A percentile compares a stretch with the other conserved stretches of the same genome.
Evolutionary conservation across 2,113 vertebrate genomes (phyloP).

Genomic region (Pedetes capensis): DNA sequence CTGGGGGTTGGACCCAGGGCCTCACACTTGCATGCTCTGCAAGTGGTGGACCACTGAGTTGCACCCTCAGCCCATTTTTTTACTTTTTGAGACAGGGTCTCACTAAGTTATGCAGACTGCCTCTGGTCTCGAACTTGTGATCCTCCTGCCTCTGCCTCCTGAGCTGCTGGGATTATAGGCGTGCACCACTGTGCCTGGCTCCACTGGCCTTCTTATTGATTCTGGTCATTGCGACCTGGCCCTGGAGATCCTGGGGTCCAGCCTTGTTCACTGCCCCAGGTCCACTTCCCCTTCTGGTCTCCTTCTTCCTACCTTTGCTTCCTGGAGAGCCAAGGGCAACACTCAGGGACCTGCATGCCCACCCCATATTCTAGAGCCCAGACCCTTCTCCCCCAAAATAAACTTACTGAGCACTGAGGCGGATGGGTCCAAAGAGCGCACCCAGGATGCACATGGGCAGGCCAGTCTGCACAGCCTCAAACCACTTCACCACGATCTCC

Average conservation of each 20-base stretch:
- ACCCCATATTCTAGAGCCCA: background rate
- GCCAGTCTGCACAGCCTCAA: slow-evolving; percentile 94
- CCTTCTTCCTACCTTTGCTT: background rate
- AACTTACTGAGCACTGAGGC: slow-evolving; percentile 87
- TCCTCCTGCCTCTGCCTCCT: no score
- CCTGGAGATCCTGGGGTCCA: background rate
- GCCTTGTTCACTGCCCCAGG: background rate
- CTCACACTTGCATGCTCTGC: no score
- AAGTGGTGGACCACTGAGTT: no score
- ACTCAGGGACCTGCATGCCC: background rate
- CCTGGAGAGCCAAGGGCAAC: background rate
- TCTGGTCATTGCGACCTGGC: background rate
- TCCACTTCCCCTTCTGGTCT: background rate
- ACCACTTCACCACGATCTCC: slow-evolving; percentile 96
- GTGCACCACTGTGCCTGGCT: no score
- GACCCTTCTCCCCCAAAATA: background rate
- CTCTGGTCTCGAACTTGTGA: no score
- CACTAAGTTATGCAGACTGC: no score
- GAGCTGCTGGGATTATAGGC: no score
- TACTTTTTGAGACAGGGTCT: no score
- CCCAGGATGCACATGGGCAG: slow-evolving; percentile 97
- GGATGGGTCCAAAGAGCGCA: slow-evolving; percentile 90
- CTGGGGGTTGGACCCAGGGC: no score
- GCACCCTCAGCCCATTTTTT: no score
- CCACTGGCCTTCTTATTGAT: background rate